A percentile compares a stretch with the other conserved stretches of the same genome.
These are phyloP conservation scores for Percopsis transmontana DNA, from an alignment of 2,113 vertebrate genomes.

Conservation along the genomic window DNA sequence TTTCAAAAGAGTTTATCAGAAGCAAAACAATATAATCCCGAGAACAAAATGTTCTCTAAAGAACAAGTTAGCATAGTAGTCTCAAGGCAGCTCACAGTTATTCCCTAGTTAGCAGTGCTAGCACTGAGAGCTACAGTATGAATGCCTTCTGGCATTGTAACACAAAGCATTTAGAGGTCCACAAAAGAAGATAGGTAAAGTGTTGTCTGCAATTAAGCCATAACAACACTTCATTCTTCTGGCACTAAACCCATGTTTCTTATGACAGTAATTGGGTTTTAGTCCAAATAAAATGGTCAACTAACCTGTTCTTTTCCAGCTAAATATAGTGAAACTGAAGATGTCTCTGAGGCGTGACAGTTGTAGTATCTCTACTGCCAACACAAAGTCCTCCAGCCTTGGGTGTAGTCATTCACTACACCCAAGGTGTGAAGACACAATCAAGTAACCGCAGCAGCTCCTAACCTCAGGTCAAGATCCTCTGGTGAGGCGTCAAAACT, in stretches of 20 bases:
- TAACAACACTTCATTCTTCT: slow-evolving; percentile 50
- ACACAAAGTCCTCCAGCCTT: not conserved
- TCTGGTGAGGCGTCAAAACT: not conserved
- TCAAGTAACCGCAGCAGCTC: not conserved
- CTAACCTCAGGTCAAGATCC: not conserved
- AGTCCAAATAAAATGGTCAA: slow-evolving; percentile 8
- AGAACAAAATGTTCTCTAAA: slow-evolving; percentile 6
- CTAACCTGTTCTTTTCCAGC: not conserved
- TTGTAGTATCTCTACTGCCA: not conserved
- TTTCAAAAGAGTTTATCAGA: not conserved
- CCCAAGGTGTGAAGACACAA: not conserved
- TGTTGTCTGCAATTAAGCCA: slow-evolving; percentile 21
- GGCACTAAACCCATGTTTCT: slow-evolving; percentile 56
- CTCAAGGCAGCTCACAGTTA: not conserved
- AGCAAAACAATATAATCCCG: slow-evolving; percentile 4
- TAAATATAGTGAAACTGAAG: not conserved
- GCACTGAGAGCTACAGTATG: slow-evolving; percentile 2
- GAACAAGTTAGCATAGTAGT: too few relatives aligned
- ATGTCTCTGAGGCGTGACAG: not conserved
- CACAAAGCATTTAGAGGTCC: slow-evolving; percentile 25
- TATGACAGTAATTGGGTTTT: slow-evolving; percentile 45
- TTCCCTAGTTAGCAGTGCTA: not conserved
- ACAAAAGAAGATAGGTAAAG: slow-evolving; percentile 25
- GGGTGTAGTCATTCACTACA: not conserved
- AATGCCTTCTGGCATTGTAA: slow-evolving; percentile 7